Percentiles rank a stretch among this genome's conserved stretches.
Conservation (phyloP, 1,140 invertebrate genomes). For the Drosophila pectinifera region DNA sequence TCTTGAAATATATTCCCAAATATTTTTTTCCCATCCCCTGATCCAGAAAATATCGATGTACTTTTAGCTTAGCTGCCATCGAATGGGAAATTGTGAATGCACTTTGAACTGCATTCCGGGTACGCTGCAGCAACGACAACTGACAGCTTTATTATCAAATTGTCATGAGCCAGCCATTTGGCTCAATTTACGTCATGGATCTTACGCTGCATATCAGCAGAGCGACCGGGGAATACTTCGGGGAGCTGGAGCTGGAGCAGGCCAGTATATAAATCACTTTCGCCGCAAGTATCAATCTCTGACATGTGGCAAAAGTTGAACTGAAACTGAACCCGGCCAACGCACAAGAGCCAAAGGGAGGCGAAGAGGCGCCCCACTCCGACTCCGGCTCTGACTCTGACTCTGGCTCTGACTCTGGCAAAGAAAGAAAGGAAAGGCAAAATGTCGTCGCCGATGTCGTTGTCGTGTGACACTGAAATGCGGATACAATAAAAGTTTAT, state of each 20-base stretch:
- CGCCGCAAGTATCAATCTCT: slow-evolving; percentile 81
- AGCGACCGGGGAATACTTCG: slow-evolving; percentile 5
- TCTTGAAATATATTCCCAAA: neutral
- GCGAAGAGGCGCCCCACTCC: slow-evolving; percentile 11
- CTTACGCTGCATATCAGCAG: slow-evolving; percentile 42
- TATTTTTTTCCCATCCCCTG: neutral
- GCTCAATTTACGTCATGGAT: slow-evolving; percentile 74
- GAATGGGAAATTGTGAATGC: slow-evolving; percentile 58
- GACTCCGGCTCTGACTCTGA: too few species aligned
- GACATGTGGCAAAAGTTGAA: slow-evolving; percentile 66
- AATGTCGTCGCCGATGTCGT: slow-evolving; percentile 52
- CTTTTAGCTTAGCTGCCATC: slow-evolving; percentile 61
- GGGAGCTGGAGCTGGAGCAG: slow-evolving; percentile 16
- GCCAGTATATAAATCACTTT: slow-evolving; percentile 80
- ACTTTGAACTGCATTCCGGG: slow-evolving; percentile 44
- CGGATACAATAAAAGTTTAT: slow-evolving; percentile 82
- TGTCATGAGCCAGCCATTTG: slow-evolving; percentile 76
- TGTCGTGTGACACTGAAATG: slow-evolving; percentile 76
- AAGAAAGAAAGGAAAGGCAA: slow-evolving; percentile 52
- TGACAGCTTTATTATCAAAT: slow-evolving; percentile 77
- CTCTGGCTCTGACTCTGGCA: neutral
- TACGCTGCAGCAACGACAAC: slow-evolving; percentile 37
- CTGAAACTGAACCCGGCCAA: slow-evolving; percentile 51
- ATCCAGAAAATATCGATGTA: slow-evolving; percentile 32
- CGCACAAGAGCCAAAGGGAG: slow-evolving; percentile 14